Percentiles rank a stretch among this genome's conserved stretches.
Evolutionary conservation across 2,797 vertebrate genomes (phyloP).

Genomic region (Jordanella pulchra): DNA sequence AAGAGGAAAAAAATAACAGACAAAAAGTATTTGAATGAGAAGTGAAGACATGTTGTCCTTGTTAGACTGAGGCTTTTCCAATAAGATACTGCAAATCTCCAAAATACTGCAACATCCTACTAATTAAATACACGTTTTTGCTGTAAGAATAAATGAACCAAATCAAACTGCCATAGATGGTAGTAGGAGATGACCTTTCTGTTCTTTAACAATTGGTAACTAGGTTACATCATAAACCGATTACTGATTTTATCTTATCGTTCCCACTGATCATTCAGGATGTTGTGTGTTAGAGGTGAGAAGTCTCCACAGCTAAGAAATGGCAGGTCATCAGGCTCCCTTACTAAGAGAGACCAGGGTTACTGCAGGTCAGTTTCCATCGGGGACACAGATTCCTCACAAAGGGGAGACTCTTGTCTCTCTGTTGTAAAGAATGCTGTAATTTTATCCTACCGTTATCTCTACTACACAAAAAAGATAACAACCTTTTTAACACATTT

Average conservation of each 20-base stretch:
- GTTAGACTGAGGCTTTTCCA: neutral
- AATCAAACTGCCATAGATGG: neutral
- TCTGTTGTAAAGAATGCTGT: conserved; percentile 9
- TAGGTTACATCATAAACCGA: neutral
- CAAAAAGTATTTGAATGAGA: no score
- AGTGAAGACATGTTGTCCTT: neutral
- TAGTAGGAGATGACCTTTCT: neutral
- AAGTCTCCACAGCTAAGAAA: neutral
- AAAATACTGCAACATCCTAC: neutral
- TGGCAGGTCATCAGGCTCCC: conserved; percentile 16
- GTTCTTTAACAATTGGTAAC: neutral
- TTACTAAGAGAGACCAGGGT: conserved; percentile 43
- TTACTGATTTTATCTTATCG: neutral
- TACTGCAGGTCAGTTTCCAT: conserved; percentile 55
- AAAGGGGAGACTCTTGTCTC: conserved; percentile 39
- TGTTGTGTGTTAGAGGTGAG: neutral
- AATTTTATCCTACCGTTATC: conserved; percentile 17
- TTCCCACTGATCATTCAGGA: neutral
- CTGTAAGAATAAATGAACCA: neutral
- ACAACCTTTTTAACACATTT: neutral
- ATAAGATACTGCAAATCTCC: neutral
- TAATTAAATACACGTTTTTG: neutral
- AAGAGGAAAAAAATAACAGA: no score
- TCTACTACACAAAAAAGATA: conserved; percentile 7
- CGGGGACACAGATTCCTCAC: conserved; percentile 61